Percentiles rank a stretch among this genome's conserved stretches.
Evolutionary conservation across 2,797 vertebrate species (phyloP).

Genomic region (Malurus leucopterus): DNA sequence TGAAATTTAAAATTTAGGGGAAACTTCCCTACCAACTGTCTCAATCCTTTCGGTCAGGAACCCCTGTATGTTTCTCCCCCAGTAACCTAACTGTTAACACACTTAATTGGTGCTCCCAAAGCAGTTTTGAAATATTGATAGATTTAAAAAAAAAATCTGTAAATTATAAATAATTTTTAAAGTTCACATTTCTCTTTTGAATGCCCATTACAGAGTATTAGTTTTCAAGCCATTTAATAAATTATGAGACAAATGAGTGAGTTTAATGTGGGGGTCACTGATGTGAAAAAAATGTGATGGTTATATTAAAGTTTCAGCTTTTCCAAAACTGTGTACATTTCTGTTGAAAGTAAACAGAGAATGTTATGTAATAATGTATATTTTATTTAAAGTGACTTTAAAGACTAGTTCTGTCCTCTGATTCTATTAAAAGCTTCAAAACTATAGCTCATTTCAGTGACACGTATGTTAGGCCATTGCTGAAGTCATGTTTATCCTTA

Average conservation of each 20-base stretch:
- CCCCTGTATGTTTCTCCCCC: constrained; percentile 12
- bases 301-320: constrained; percentile 45
- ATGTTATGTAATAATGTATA: not conserved
- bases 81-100: constrained; percentile 59
- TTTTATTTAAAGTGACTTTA: constrained; percentile 41
- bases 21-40: constrained; percentile 11
- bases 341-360: constrained; percentile 11
- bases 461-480: not conserved
- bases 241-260: constrained; percentile 65
- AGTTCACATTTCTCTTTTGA: constrained; percentile 74
- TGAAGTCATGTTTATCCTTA: not conserved
- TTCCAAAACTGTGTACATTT: constrained; percentile 47
- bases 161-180: constrained; percentile 77
- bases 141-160: constrained; percentile 70
- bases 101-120: constrained; percentile 70
- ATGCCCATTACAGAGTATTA: constrained; percentile 69
- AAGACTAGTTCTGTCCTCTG: not conserved
- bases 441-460: not conserved
- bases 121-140: constrained; percentile 69
- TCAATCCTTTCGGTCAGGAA: constrained; percentile 39
- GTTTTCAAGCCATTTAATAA: constrained; percentile 74
- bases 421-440: not conserved
- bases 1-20: not conserved
- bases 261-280: constrained; percentile 49
- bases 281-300: constrained; percentile 24